A percentile compares a stretch with the other conserved stretches of the same genome.
Conservation (phyloP, 92 coral and sea anemone genomes). For the Hydrozoanthus gracilis region DNA sequence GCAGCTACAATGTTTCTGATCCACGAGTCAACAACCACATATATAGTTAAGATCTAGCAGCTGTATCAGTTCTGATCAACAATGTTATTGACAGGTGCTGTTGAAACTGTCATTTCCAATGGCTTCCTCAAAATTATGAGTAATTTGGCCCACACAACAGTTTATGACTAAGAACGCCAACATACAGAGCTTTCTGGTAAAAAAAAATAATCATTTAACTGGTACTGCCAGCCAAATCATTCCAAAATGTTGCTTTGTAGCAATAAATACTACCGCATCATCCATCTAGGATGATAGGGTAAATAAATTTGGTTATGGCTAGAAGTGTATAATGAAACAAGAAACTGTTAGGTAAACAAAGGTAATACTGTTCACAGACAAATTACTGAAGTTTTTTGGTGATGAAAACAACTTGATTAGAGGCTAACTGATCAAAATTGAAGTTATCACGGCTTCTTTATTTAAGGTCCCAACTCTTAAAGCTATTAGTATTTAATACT, state of each 20-base stretch:
- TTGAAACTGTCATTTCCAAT: background rate
- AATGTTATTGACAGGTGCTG: slow-evolving; percentile 5
- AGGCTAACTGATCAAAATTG: slow-evolving; percentile 11
- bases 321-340: slow-evolving; percentile 1
- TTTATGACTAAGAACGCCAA: no score
- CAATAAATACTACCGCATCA: no score
- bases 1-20: no score
- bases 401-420: background rate
- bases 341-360: background rate
- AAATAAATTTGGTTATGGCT: background rate
- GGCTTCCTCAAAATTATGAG: background rate
- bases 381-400: background rate
- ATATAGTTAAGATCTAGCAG: background rate
- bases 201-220: no score
- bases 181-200: no score
- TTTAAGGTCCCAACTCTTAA: background rate
- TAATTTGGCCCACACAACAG: background rate
- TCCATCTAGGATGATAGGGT: background rate
- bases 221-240: no score
- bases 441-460: background rate
- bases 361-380: background rate
- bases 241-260: no score
- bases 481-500: background rate
- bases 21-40: no score
- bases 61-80: slow-evolving; percentile 7